Evolutionary conservation across 2,797 vertebrate species (phyloP).

Genomic region (Sebastes baramenuke): DNA sequence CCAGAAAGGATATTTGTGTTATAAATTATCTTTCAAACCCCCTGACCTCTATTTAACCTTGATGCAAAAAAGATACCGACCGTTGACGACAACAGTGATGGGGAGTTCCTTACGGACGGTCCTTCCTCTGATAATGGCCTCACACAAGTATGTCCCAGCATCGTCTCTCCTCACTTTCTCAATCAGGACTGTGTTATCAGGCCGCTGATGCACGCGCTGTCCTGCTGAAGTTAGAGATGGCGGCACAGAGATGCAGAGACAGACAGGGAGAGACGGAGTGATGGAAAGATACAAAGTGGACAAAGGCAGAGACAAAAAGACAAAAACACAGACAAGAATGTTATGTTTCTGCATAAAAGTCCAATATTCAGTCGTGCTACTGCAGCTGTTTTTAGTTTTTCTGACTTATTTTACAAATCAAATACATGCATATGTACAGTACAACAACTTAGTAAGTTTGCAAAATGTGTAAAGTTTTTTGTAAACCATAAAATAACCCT

Average conservation of each 20-base stretch:
- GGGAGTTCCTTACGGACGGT: background rate
- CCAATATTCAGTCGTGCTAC: background rate
- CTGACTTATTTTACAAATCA: background rate
- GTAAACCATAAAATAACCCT: background rate
- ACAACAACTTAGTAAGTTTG: background rate
- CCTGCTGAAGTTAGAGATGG: constrained; percentile 13
- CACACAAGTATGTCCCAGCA: constrained; percentile 75
- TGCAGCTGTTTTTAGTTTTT: background rate
- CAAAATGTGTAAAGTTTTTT: background rate
- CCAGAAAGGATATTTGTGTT: background rate
- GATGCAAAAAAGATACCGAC: constrained; percentile 55
- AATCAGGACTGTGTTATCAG: constrained; percentile 70
- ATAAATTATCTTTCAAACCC: background rate
- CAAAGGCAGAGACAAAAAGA: background rate
- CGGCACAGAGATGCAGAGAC: background rate
- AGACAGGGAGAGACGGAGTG: background rate
- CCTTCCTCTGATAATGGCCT: constrained; percentile 70
- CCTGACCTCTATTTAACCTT: background rate
- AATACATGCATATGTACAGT: background rate
- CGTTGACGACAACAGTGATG: constrained; percentile 79
- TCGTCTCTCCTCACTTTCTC: constrained; percentile 63
- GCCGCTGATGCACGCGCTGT: constrained; percentile 33
- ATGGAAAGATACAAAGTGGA: background rate
- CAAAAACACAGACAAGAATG: background rate
- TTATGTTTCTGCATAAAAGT: background rate